A percentile compares a stretch with the other conserved stretches of the same genome.
phyloP scores from a whole-genome alignment of 2,888 invertebrate species.

The Cryptocheilus praepositus region DNA sequence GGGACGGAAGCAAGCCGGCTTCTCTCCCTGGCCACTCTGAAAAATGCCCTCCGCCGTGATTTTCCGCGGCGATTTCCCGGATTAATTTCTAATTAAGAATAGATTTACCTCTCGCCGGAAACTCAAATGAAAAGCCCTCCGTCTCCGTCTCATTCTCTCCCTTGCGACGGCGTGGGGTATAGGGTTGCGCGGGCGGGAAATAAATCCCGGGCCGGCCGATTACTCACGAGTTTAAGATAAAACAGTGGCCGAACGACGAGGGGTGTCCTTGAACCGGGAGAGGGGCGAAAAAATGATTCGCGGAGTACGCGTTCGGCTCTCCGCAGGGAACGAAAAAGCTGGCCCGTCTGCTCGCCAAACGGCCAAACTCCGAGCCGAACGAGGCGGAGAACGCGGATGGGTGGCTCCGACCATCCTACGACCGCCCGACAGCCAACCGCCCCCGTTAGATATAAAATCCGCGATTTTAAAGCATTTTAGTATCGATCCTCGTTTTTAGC shows the following conservation, averaged over 20 bases:
- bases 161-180: no score
- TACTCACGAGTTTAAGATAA: constrained; percentile 19
- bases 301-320: neutral
- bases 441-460: constrained; percentile 80
- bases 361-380: neutral
- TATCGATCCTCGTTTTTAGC: constrained; percentile 81
- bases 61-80: neutral
- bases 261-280: constrained; percentile 40
- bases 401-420: constrained; percentile 1
- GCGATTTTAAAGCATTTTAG: constrained; percentile 81
- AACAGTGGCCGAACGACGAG: neutral
- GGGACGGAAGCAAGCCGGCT: no score
- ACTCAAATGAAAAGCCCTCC: no score
- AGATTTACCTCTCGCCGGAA: constrained; percentile 4
- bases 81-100: constrained; percentile 10
- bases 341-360: constrained; percentile 10
- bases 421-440: constrained; percentile 38
- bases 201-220: constrained; percentile 14
- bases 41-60: no score
- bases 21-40: no score
- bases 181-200: constrained; percentile 7
- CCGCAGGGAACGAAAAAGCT: neutral
- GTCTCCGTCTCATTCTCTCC: no score
- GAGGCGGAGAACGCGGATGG: constrained; percentile 2
- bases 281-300: constrained; percentile 17